Percentiles rank a stretch among this genome's conserved stretches.
phyloP scores from a whole-genome alignment of 2,113 vertebrate species.

The Haplochromis vanheusdeni region DNA sequence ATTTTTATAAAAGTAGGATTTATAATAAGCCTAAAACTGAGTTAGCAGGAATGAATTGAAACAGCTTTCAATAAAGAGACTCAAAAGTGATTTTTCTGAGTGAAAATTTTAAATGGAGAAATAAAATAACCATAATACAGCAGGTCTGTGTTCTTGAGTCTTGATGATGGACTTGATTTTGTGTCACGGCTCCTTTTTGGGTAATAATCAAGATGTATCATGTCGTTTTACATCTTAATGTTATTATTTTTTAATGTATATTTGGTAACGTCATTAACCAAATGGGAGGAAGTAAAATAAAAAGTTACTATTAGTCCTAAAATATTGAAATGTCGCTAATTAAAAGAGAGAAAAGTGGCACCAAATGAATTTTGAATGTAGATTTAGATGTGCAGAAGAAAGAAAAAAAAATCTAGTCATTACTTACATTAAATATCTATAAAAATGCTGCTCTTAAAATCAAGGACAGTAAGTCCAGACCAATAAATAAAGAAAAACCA shows the following conservation, averaged over 20 bases:
- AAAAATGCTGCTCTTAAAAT: background rate
- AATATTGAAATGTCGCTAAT: background rate
- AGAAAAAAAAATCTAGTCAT: background rate
- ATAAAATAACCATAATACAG: background rate
- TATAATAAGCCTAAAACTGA: background rate
- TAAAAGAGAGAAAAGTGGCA: background rate
- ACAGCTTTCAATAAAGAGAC: background rate
- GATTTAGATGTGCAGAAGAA: background rate
- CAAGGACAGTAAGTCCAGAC: background rate
- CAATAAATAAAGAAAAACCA: background rate
- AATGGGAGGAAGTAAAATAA: background rate
- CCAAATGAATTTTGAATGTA: background rate
- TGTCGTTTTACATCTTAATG: background rate
- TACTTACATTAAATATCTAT: background rate
- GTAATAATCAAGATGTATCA: background rate
- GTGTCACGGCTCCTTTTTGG: background rate
- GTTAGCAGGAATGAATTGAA: background rate
- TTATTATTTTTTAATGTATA: background rate
- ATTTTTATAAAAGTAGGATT: background rate
- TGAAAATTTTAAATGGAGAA: background rate
- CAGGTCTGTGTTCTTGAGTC: background rate
- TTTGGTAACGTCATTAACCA: background rate
- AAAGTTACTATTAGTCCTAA: background rate
- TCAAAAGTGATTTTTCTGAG: background rate
- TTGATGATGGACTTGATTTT: background rate